Conservation (phyloP, 2,797 vertebrate species). For the Avahi laniger region DNA sequence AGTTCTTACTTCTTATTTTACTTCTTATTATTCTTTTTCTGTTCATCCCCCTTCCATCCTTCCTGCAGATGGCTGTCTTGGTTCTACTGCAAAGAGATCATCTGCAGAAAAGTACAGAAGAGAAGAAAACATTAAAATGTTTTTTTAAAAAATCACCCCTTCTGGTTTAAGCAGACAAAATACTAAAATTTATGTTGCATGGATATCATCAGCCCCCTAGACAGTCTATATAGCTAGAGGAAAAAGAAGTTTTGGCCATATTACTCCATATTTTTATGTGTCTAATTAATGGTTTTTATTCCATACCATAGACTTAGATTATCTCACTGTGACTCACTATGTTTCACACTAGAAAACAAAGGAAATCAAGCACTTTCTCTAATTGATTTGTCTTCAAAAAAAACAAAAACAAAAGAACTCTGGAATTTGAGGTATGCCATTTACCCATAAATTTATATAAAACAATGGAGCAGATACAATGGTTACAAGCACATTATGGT, state of each 20-base stretch:
- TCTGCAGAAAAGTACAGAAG: not conserved
- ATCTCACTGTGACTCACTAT: not conserved
- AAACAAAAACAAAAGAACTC: not conserved
- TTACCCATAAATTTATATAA: not conserved
- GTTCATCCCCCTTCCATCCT: not conserved
- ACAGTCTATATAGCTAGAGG: not conserved
- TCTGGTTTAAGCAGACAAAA: not conserved
- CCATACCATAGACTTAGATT: not conserved
- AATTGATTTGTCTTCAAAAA: not conserved
- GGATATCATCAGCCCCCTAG: not conserved
- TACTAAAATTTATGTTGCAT: not conserved
- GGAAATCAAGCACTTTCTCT: not conserved
- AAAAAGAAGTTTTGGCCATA: not conserved
- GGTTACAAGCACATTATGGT: not conserved
- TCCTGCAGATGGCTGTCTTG: not conserved
- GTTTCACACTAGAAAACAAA: not conserved
- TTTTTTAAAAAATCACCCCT: not conserved
- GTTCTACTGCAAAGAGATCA: not conserved
- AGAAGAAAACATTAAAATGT: not conserved
- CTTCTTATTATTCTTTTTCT: not conserved
- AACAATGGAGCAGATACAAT: not conserved
- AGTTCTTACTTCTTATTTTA: not conserved
- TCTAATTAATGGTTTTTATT: not conserved
- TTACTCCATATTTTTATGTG: not conserved
- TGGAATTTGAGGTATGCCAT: not conserved